Evolutionary conservation across 2,113 vertebrate genomes (phyloP).

Genomic region (Sitta europaea): DNA sequence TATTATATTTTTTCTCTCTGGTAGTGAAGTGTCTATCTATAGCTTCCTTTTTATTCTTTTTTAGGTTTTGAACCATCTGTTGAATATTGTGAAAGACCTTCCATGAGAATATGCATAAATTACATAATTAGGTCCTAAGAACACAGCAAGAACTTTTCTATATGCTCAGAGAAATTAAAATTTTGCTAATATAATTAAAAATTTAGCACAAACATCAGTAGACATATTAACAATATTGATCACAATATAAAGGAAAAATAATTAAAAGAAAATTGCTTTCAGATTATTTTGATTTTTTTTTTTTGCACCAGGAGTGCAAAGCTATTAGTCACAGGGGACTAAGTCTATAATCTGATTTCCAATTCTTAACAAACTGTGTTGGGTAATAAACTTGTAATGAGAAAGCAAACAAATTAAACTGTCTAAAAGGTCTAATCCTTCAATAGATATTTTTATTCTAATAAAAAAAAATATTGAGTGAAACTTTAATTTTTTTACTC

Average conservation of each 20-base stretch:
- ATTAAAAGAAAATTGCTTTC: not conserved
- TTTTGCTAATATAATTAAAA: not conserved
- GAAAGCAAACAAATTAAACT: not conserved
- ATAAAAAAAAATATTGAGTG: not conserved
- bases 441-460: not conserved
- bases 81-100: not conserved
- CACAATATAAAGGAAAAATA: not conserved
- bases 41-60: not conserved
- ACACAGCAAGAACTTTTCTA: not conserved
- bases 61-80: not conserved
- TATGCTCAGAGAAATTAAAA: not conserved
- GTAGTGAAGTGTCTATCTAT: not conserved
- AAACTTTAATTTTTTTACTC: not conserved
- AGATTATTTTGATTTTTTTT: not conserved
- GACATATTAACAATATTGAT: not conserved
- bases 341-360: not conserved
- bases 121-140: not conserved
- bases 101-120: not conserved
- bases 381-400: not conserved
- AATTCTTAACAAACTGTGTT: not conserved
- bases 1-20: not conserved
- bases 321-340: not conserved
- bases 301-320: not conserved
- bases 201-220: not conserved
- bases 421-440: not conserved